Base-by-base conservation (phyloP, 2,797 vertebrate genomes). In the Odontamblyopus rebecca region DNA sequence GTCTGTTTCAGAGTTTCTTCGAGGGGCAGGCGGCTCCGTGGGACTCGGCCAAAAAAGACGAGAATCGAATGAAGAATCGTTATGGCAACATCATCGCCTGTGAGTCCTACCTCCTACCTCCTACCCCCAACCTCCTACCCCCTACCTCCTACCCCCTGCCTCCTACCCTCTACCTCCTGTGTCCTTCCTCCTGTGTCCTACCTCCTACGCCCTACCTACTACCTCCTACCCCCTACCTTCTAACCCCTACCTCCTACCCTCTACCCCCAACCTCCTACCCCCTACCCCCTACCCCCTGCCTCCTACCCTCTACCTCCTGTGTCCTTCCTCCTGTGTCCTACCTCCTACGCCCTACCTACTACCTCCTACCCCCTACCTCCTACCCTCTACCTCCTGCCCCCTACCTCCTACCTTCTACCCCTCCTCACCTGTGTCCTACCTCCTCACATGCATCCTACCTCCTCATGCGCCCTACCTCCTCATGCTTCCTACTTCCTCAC, bases 61-160 rank as follows among this genome's bases (percentile, higher is more conserved):
- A 99, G 92, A 99, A 99, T 94, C 95, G 98, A 84, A 97, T 98
- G 96, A 99, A 99, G 94, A 99, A 99, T 80, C 96, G 98, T 91
- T 99, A 99, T 0, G 97, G 97, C 77, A 99, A 99, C 93, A 99
- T 99, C 93, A 99, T 99, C 67, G 98, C 98, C 78, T 99, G 98
- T 99, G 94, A 72, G 97, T 95, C 51, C 51, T n/a, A 6, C 18
- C 18, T 53, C 19, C 51, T 53, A 53, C 0, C 50, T 2, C 18
- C 19, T 53, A 19, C 0, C 0, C 3, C 5, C 50, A 19, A 19
- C 5, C 5, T n/a, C 51, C 51, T 19, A n/a, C 0, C 19, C 8
- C 51, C 51, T 53, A 53, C 2, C 5, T 53, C 51, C 51, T 53
- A 53, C 0, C 18, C 19, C 50, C 16, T 53, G n/a, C 0, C 4